Base-by-base conservation (phyloP, 2,113 vertebrate species). In the Ginglymostoma cirratum region DNA sequence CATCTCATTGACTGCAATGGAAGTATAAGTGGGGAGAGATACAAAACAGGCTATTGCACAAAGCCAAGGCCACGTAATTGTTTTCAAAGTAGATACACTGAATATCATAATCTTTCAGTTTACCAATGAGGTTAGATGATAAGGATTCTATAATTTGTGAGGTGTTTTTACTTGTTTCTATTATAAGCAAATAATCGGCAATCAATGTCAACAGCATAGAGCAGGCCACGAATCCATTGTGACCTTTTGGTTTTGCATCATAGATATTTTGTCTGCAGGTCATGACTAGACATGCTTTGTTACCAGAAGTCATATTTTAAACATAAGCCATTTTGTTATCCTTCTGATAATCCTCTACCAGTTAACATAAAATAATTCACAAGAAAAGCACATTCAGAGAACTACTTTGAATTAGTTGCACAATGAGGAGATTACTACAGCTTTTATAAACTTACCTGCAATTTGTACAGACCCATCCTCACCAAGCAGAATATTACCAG, bases 391-490 rank as follows among this genome's bases (percentile, higher is more conserved):
- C 92, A 94, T 67, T 94, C 67, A 69, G 65, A 17, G 19, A 24
- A 94, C 69, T 94, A 42, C 42, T 94, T 69, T 42, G 87, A 90
- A 67, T 5, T 94, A 10, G 70, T 21, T 52, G 67, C 8, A 69
- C 48, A 69, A 95, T 72, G 45, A 42, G 0, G 14, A 94, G 42
- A 70, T 92, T 92, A 70, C 42, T 65, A 69, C 93, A 14, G n/a
- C 66, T 45, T 78, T 19, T 83, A 83, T 42, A 70, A 70, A 96
- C 70, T 98, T 98, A 99, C 99, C 99, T 99, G 99, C 99, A 97
- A 99, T 99, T 98, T 99, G 99, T 96, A 99, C 98, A 5, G 99
- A 99, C 96, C 99, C 99, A 96, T 99, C 99, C 96, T 99, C 99
- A 96, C 99, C 99, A 96, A 99, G 97, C 96, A 99, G 98, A 97